These are phyloP conservation scores for Cremastinae sp. DNA, from an alignment of 2,888 invertebrate species.

Conservation along the genomic window DNA sequence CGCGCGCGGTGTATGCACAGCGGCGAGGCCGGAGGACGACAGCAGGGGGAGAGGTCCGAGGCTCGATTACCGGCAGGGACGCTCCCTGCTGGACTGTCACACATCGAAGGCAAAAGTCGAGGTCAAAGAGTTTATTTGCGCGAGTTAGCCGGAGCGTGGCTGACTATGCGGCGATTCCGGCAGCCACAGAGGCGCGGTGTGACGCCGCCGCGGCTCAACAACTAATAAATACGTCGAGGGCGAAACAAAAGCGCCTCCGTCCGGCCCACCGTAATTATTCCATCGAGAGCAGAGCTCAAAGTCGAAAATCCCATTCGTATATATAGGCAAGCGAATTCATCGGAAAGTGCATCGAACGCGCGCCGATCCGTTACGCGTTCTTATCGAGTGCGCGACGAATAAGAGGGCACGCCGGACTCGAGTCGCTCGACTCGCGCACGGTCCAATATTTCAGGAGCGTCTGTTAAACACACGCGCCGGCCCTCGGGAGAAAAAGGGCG, in stretches of 20 bases:
- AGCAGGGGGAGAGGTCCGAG: not conserved
- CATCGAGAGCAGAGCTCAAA: slow-evolving; percentile 45
- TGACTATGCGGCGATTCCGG: slow-evolving; percentile 19
- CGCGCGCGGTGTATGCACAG: not conserved
- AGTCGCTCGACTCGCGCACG: too few species aligned
- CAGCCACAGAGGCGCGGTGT: slow-evolving; percentile 43
- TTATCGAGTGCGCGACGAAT: not conserved
- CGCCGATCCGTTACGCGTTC: too few species aligned
- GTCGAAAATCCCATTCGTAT: slow-evolving; percentile 35
- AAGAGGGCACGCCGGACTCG: not conserved
- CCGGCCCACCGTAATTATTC: slow-evolving; percentile 54
- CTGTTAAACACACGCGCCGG: too few species aligned
- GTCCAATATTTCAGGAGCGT: too few species aligned
- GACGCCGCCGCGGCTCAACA: slow-evolving; percentile 49
- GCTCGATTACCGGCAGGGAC: slow-evolving; percentile 45
- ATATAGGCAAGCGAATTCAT: too few species aligned
- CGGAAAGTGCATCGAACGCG: too few species aligned
- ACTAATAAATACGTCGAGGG: slow-evolving; percentile 59
- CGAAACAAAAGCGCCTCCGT: slow-evolving; percentile 1
- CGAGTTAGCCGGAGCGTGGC: slow-evolving; percentile 11
- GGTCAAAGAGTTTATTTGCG: slow-evolving; percentile 57
- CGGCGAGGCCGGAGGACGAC: not conserved
- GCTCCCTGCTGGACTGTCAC: slow-evolving; percentile 44
- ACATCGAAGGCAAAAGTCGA: slow-evolving; percentile 55
- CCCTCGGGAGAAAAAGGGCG: not conserved